Evolutionary conservation across 92 coral and sea anemone genomes (phyloP), one percentile per base, ranked within the genome.

Genomic region (Porites lobata): DNA sequence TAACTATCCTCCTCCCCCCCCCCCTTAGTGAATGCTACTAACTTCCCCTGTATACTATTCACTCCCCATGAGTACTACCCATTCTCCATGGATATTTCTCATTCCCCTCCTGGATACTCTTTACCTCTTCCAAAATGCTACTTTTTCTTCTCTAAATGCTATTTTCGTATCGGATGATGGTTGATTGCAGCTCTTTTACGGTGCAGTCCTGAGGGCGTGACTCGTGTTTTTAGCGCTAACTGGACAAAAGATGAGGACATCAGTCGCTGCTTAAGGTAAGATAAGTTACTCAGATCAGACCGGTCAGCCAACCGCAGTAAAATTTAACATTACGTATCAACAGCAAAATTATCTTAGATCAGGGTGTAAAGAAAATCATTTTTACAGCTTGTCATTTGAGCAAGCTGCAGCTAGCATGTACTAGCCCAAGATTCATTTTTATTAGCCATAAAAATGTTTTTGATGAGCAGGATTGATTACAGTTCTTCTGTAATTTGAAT

Each of bases 221-320:
- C 99, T 21, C 92, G 93, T 24, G 94, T 97, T 47, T 94, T 97
- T 85, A 97, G 99, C 77, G 99, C 96, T 24, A 92, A 96, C 1
- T 97, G 99, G 99, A 92, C 99, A 20, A 97, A 97, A 75, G 99
- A 97, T 75, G 99, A 97, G 50, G 99, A 97, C 54, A 97, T 97
- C 38, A 97, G 99, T 88, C 95, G 99, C 50, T 92, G 96, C 50
- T 77, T 97, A 29, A 96, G 99, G 99, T 96, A 92, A 50, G 29
- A 47, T 56, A 3, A 4, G 47, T 38, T 8, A 56, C 61, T 6
- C 61, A 56, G 15, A 56, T 3, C 2, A 56, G 11, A 3, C 29
- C 29, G 29, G 11, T 56, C 61, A 8, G 17, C 0, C 15, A 14
- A 1, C 13, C 15, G 61, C 61, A 56, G 61, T 14, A 56, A 56